phyloP scores from a whole-genome alignment of 2,797 vertebrate species.

The Macroramphosus scolopax region DNA sequence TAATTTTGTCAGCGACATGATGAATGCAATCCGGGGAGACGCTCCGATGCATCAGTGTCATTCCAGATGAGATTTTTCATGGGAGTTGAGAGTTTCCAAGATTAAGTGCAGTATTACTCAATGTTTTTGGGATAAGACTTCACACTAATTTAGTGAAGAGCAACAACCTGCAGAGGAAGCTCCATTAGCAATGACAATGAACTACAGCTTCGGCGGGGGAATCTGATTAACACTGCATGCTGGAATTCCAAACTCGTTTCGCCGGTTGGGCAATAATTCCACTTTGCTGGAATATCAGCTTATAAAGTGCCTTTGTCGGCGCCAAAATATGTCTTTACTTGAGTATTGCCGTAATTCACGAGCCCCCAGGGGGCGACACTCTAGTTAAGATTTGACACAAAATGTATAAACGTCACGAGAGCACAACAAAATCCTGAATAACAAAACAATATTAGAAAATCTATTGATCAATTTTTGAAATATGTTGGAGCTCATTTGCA shows the following conservation, averaged over 20 bases:
- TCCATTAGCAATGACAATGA: conserved; percentile 83
- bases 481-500: conserved; percentile 60
- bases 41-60: conserved; percentile 83
- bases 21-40: conserved; percentile 72
- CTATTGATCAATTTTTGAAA: no score
- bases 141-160: conserved; percentile 83
- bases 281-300: conserved; percentile 63
- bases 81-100: conserved; percentile 78
- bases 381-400: conserved; percentile 37
- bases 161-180: conserved; percentile 76
- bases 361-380: conserved; percentile 26
- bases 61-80: conserved; percentile 79
- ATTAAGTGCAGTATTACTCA: conserved; percentile 84
- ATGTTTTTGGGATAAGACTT: conserved; percentile 82
- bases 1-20: conserved; percentile 81
- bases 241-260: conserved; percentile 71
- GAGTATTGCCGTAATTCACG: conserved; percentile 59
- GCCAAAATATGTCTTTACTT: conserved; percentile 61
- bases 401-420: conserved; percentile 58
- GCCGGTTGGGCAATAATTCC: conserved; percentile 69
- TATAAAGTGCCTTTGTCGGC: conserved; percentile 62
- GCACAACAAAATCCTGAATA: conserved; percentile 30
- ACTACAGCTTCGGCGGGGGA: conserved; percentile 73
- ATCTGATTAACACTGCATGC: conserved; percentile 76
- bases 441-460: no score